Conservation (phyloP, 1,140 invertebrate genomes). For the Anthonomus grandis region DNA sequence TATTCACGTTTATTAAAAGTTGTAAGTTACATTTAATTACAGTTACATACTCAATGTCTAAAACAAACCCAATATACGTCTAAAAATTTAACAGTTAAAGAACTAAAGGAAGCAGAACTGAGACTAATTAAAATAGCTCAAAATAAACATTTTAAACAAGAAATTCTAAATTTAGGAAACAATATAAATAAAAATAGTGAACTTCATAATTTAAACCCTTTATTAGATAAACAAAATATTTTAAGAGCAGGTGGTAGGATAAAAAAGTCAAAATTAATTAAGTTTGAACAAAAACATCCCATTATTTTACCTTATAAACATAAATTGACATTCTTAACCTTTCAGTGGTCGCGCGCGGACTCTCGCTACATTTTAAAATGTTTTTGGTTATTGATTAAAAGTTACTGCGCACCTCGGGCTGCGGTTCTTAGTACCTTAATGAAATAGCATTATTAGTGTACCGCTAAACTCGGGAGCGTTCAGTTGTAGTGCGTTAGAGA, state of each 20-base stretch:
- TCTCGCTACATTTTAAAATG: too few species aligned
- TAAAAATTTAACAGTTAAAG: background rate
- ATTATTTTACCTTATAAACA: too few species aligned
- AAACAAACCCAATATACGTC: background rate
- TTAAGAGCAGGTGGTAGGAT: background rate
- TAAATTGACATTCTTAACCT: slow-evolving; percentile 1
- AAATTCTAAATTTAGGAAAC: background rate
- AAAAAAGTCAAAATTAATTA: too few species aligned
- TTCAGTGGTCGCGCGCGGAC: too few species aligned
- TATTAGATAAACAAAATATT: background rate
- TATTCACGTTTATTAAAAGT: background rate
- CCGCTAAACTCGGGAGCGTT: too few species aligned
- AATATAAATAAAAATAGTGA: background rate
- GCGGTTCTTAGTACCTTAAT: too few species aligned
- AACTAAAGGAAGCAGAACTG: too few species aligned
- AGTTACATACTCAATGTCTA: background rate
- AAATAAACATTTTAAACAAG: background rate
- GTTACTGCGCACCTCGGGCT: too few species aligned
- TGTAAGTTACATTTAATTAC: background rate
- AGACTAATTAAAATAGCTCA: background rate
- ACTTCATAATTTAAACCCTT: background rate
- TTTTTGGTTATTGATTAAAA: too few species aligned
- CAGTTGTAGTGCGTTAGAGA: too few species aligned
- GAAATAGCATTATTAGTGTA: too few species aligned
- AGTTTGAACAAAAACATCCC: too few species aligned